Conservation (phyloP, 2,113 vertebrate species). For the Mionectes macconnelli region DNA sequence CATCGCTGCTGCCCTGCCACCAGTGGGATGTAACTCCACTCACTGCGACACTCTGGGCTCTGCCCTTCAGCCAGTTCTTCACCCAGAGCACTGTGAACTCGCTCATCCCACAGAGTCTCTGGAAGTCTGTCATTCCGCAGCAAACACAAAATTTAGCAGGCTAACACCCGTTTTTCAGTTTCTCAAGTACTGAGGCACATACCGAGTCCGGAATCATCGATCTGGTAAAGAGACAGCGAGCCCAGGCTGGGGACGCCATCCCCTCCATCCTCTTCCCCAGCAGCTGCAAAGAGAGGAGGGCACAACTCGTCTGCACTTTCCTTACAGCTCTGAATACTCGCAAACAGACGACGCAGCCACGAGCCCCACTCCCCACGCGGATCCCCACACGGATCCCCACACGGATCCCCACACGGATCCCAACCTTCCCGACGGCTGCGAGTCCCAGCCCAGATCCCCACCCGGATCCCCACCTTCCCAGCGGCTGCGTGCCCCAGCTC, state of each 20-base stretch:
- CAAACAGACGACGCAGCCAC: background rate
- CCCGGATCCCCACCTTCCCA: too few relatives aligned
- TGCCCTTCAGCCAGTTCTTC: background rate
- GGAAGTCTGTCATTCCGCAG: background rate
- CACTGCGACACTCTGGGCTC: background rate
- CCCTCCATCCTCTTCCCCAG: slow-evolving; percentile 38
- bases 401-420: too few relatives aligned
- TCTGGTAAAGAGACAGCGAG: slow-evolving; percentile 76
- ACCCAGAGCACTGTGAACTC: fast-evolving
- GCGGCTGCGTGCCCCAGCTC: too few relatives aligned
- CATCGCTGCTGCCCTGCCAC: fast-evolving
- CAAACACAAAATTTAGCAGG: background rate
- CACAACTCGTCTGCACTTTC: too few relatives aligned
- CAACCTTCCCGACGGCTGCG: too few relatives aligned
- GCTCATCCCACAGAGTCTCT: background rate
- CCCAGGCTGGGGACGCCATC: slow-evolving; percentile 17
- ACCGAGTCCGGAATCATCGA: slow-evolving; percentile 77
- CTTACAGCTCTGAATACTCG: background rate
- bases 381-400: too few relatives aligned
- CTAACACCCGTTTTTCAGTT: background rate
- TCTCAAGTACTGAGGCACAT: background rate
- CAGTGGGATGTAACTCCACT: background rate
- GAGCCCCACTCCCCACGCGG: too few relatives aligned
- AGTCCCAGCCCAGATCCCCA: background rate
- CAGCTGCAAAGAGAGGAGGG: slow-evolving; percentile 10